Base-by-base conservation (phyloP, 2,888 invertebrate species). In the Heliconius ismenius region DNA sequence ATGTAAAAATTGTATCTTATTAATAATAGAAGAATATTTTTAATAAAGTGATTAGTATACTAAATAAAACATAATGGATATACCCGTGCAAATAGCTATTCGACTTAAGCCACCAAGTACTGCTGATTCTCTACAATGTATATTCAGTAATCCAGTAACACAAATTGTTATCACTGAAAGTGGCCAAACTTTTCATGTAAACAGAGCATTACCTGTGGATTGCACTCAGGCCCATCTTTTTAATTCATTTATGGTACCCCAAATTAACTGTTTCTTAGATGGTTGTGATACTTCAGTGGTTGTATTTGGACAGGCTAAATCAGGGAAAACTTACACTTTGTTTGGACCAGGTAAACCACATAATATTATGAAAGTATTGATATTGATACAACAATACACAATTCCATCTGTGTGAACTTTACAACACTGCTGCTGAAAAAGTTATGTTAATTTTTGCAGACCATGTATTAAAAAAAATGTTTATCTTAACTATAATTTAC, bases 261-360 rank as follows among this genome's bases (percentile, higher is more conserved):
- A 96, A 84, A 95, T 96, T 32, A 95, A 95, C 83, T 95, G 95
- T 82, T 95, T 96, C 81, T 87, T 96, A 72, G 96, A 96, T 89
- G 97, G 97, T 28, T 96, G 96, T 85, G 96, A 97, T 90, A 96
- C 96, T n/a, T 96, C 96, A 2, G 95, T 96, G 63, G 96, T 96
- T 15, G 95, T 96, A 39, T 95, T 96, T 84, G 96, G 96, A 0
- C 96, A 97, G 86, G 90, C 92, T 15, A 94, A 93, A 58, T 95
- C 96, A 73, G 97, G 97, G 24, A 97, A 97, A 90, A 96, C 96
- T 3, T 97, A 96, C 84, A 96, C 97, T 1, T 89, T 97, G 54
- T 95, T 96, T 89, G 97, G 97, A 0, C 95, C 96, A 83, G 96
- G 96, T 83, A 93, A 63, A 13, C 6, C 13, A 13, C 24, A 62